These are phyloP conservation scores for Burhinus oedicnemus DNA, from an alignment of 2,113 vertebrate species.

Conservation along the genomic window DNA sequence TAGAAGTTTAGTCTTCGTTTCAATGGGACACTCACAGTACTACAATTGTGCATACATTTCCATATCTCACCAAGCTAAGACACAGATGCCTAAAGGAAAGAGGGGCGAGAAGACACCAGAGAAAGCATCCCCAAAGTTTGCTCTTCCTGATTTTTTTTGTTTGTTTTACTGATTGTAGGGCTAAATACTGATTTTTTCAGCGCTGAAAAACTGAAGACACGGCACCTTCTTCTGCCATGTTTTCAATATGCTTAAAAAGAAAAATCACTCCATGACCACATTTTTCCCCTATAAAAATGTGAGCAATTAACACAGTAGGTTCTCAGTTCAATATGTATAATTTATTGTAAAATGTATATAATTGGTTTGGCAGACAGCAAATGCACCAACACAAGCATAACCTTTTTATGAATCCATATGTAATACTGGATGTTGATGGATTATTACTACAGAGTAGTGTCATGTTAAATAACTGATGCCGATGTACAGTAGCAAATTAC, in stretches of 20 bases:
- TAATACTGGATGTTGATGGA: slow-evolving; percentile 19
- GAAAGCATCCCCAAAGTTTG: not conserved
- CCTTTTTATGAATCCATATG: slow-evolving; percentile 40
- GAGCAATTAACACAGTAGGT: slow-evolving; percentile 41
- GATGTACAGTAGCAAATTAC: slow-evolving; percentile 34
- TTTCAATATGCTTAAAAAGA: slow-evolving; percentile 24
- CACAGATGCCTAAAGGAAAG: not conserved
- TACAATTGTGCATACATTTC: not conserved
- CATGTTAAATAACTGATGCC: slow-evolving; percentile 45
- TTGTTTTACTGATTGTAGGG: not conserved
- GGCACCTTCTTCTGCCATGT: not conserved
- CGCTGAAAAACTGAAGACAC: not conserved
- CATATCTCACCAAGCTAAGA: not conserved
- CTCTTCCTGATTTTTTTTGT: not conserved
- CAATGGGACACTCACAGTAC: not conserved
- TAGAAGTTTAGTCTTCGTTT: not conserved
- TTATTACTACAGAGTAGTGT: slow-evolving; percentile 12
- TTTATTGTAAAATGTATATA: slow-evolving; percentile 43
- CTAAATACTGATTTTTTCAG: slow-evolving; percentile 19
- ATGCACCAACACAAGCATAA: slow-evolving; percentile 1
- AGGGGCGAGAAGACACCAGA: not conserved
- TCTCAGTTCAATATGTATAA: slow-evolving; percentile 28
- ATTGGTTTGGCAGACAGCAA: slow-evolving; percentile 38
- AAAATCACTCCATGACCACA: not conserved
- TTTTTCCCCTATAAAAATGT: slow-evolving; percentile 15